Evolutionary conservation across 1,140 invertebrate genomes (phyloP).

Genomic region (Oppia nitens): DNA sequence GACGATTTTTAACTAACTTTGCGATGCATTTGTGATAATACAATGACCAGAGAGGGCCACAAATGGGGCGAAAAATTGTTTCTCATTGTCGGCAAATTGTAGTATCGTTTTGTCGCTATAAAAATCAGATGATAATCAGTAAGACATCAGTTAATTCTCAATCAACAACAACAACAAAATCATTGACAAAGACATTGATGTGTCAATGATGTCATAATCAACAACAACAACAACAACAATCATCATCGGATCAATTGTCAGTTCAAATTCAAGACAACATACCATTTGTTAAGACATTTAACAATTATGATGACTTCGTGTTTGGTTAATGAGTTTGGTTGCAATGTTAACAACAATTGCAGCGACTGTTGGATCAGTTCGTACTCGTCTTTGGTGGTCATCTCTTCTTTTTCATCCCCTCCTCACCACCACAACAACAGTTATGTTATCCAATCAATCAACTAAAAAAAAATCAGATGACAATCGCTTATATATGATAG

Average conservation of each 20-base stretch:
- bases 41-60: slow-evolving; percentile 54
- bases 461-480: no score
- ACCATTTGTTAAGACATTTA: background rate
- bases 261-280: background rate
- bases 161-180: no score
- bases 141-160: background rate
- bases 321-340: background rate
- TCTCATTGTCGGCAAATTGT: slow-evolving; percentile 51
- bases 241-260: background rate
- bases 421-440: no score
- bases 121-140: no score
- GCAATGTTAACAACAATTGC: background rate
- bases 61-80: slow-evolving; percentile 56
- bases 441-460: no score
- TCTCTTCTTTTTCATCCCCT: background rate
- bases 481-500: no score
- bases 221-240: no score
- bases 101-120: slow-evolving; percentile 22
- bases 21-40: slow-evolving; percentile 44
- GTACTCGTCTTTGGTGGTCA: background rate
- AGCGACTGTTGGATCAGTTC: background rate
- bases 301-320: background rate
- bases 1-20: no score
- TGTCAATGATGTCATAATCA: no score
- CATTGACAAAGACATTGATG: no score